Conservation (phyloP, 2,797 vertebrate species). For the Manis pentadactyla region DNA sequence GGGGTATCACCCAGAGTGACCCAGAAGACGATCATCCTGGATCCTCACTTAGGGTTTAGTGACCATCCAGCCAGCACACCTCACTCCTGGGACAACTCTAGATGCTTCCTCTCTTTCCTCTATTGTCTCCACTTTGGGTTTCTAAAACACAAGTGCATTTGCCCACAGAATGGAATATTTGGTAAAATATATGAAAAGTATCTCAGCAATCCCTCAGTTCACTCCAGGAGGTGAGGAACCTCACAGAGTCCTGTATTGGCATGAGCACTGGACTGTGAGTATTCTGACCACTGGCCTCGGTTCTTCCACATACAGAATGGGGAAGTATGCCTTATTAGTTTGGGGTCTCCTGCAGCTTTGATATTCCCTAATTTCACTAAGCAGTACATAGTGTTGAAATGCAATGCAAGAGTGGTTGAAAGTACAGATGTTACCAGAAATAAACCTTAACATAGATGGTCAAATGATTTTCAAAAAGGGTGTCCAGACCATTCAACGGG, state of each 20-base stretch:
- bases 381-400: background rate
- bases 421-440: background rate
- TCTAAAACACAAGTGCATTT: background rate
- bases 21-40: background rate
- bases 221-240: background rate
- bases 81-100: background rate
- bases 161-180: background rate
- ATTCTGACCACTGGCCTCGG: background rate
- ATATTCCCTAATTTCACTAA: background rate
- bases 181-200: background rate
- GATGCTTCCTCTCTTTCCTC: background rate
- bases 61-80: background rate
- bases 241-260: background rate
- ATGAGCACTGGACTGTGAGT: background rate
- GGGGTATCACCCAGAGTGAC: background rate
- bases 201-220: background rate
- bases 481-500: background rate
- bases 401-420: background rate
- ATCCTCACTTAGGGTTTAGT: background rate
- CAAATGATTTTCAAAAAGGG: background rate
- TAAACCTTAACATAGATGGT: background rate
- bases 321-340: background rate
- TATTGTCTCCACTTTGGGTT: background rate
- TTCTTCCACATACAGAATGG: background rate
- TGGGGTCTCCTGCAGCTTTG: background rate